phyloP scores from a whole-genome alignment of 2,113 vertebrate genomes.

The Etia nguti region DNA sequence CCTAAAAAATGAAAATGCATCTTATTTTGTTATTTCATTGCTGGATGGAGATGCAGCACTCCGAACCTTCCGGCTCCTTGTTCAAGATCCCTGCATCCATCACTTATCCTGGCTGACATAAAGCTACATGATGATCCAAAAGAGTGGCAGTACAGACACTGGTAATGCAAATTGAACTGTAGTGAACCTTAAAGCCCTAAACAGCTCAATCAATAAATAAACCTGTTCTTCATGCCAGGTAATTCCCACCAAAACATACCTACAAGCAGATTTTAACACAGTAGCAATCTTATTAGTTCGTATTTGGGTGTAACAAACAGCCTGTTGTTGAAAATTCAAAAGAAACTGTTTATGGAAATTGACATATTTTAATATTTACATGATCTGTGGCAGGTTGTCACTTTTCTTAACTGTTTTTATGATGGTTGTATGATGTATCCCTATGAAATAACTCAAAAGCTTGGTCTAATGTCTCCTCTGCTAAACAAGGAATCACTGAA shows the following conservation, averaged over 20 bases:
- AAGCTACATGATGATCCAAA: background rate
- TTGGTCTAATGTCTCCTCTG: background rate
- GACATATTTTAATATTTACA: background rate
- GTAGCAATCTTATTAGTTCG: background rate
- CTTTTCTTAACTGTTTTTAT: background rate
- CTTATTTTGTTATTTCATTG: background rate
- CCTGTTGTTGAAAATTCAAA: background rate
- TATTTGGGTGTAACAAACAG: background rate
- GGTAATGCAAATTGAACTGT: accelerated
- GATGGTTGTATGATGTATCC: too few relatives aligned
- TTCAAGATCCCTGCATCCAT: background rate
- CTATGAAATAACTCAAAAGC: background rate
- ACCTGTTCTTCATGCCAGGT: background rate
- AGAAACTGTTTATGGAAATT: background rate
- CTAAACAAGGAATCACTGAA: background rate
- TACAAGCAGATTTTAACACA: background rate
- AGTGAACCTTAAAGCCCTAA: background rate
- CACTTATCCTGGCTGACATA: accelerated
- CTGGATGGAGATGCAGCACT: background rate
- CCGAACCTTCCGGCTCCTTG: accelerated
- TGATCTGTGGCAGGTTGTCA: background rate
- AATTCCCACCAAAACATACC: background rate
- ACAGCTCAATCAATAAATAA: background rate
- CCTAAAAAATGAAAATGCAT: background rate
- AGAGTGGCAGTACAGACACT: background rate